phyloP scores from a whole-genome alignment of 2,113 vertebrate genomes.

The Myocastor coypus region DNA sequence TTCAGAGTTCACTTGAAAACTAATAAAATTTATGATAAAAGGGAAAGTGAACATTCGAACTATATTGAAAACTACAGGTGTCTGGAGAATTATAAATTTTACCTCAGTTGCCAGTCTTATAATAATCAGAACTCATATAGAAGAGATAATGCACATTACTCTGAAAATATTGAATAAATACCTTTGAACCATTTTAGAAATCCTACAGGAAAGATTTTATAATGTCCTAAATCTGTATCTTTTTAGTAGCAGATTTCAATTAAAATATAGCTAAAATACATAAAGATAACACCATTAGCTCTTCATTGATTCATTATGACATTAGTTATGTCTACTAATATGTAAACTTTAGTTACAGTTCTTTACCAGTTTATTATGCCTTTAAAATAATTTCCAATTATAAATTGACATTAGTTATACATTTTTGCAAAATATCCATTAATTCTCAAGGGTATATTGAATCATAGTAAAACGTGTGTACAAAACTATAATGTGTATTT shows the following conservation, averaged over 20 bases:
- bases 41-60: background rate
- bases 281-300: background rate
- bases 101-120: constrained; percentile 38
- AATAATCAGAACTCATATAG: constrained; percentile 30
- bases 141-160: constrained; percentile 46
- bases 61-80: constrained; percentile 8
- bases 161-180: constrained; percentile 39
- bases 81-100: constrained; percentile 38
- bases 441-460: background rate
- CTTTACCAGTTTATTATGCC: constrained; percentile 30
- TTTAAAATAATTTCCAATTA: constrained; percentile 14
- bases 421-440: background rate
- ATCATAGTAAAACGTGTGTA: background rate
- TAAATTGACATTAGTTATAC: background rate
- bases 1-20: background rate
- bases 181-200: constrained; percentile 7
- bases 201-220: constrained; percentile 27
- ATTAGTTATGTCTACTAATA: background rate
- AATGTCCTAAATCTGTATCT: constrained; percentile 35
- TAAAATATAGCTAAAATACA: background rate
- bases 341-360: background rate
- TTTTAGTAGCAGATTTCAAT: constrained; percentile 48
- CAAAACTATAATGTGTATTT: background rate
- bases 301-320: constrained; percentile 49
- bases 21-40: constrained; percentile 5